phyloP scores from a whole-genome alignment of 2,888 invertebrate species.

The Philereme transversata region DNA sequence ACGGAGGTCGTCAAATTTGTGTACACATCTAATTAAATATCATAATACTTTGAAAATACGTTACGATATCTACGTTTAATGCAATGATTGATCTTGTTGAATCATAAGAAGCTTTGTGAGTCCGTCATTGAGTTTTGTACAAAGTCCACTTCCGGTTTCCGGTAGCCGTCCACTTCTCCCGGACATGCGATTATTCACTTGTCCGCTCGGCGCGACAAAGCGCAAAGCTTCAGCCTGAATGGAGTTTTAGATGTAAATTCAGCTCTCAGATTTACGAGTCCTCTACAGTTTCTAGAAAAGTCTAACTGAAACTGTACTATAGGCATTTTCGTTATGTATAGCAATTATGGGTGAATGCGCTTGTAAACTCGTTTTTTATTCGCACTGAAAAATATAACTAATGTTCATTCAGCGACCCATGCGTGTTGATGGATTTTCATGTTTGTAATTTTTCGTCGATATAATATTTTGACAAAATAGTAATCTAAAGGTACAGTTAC shows the following conservation, averaged over 20 bases:
- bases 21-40: too few relatives aligned
- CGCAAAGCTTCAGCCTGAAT: constrained; percentile 31
- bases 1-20: too few relatives aligned
- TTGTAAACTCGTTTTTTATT: too few relatives aligned
- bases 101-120: neutral
- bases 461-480: too few relatives aligned
- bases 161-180: constrained; percentile 26
- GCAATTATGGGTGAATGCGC: too few relatives aligned
- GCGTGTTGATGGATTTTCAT: too few relatives aligned
- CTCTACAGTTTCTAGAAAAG: constrained; percentile 31
- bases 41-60: too few relatives aligned
- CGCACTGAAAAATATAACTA: too few relatives aligned
- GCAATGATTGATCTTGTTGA: neutral
- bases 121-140: constrained; percentile 7
- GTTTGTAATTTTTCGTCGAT: too few relatives aligned
- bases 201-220: constrained; percentile 34
- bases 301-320: neutral
- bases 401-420: too few relatives aligned
- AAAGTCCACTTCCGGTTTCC: constrained; percentile 21
- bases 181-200: constrained; percentile 50
- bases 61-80: neutral
- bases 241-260: constrained; percentile 45
- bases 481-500: too few relatives aligned
- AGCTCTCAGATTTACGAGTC: constrained; percentile 44
- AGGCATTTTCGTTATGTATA: too few relatives aligned